phyloP scores from a whole-genome alignment of 2,797 vertebrate genomes.

The Ibycter americanus region DNA sequence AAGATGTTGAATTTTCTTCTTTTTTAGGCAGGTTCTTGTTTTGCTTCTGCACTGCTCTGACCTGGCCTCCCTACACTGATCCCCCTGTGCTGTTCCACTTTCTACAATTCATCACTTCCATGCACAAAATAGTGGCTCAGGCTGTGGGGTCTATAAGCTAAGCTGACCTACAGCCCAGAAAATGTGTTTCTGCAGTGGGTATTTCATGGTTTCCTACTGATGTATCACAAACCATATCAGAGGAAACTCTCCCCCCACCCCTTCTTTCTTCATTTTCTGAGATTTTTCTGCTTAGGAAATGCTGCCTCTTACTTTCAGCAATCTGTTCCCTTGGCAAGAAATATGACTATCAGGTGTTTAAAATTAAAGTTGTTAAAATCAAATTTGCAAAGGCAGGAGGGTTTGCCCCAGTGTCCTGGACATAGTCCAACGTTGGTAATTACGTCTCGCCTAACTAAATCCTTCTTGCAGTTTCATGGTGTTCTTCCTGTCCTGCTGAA shows the following conservation, averaged over 20 bases:
- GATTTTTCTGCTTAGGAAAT: not conserved
- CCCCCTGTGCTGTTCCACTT: not conserved
- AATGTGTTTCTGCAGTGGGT: not conserved
- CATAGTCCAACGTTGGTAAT: slow-evolving; percentile 4
- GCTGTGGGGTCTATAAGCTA: not conserved
- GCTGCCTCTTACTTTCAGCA: not conserved
- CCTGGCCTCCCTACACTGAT: not conserved
- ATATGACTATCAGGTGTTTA: slow-evolving; percentile 6
- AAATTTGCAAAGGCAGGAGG: slow-evolving; percentile 45
- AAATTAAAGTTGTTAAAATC: slow-evolving; percentile 58
- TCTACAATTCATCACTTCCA: not conserved
- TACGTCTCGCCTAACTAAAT: not conserved
- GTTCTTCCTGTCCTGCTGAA: not conserved
- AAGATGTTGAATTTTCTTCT: not conserved
- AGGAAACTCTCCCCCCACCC: not conserved
- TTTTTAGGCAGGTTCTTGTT: not conserved
- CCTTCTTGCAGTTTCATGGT: not conserved
- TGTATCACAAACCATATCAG: not conserved
- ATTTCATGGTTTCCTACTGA: not conserved
- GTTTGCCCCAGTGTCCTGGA: slow-evolving; percentile 27
- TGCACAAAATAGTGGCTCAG: not conserved
- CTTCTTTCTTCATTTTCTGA: not conserved
- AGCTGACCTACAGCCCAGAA: not conserved
- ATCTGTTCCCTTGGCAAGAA: slow-evolving; percentile 7
- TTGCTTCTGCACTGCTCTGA: not conserved